These are phyloP conservation scores for Pseudocheirus occidentalis DNA, from an alignment of 2,797 vertebrate species.

Conservation along the genomic window DNA sequence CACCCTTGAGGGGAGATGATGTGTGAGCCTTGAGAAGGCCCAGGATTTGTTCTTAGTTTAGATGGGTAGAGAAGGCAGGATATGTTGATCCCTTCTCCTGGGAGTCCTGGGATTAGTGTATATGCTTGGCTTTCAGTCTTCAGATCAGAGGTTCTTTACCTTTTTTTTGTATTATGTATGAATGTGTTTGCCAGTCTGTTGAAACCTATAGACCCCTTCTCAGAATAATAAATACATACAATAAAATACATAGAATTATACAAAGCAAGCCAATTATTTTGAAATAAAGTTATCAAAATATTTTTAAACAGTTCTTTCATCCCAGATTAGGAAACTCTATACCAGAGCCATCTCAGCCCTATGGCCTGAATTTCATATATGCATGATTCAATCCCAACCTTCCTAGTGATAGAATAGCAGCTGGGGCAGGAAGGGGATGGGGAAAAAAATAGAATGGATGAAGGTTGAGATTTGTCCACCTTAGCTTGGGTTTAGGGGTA, in stretches of 20 bases:
- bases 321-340: neutral
- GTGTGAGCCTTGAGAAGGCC: neutral
- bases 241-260: neutral
- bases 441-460: neutral
- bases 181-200: neutral
- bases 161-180: neutral
- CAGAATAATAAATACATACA: neutral
- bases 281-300: neutral
- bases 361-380: neutral
- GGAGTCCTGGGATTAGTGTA: neutral
- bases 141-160: neutral
- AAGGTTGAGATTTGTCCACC: conserved; percentile 11
- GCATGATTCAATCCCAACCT: neutral
- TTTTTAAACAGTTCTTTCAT: neutral
- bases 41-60: neutral
- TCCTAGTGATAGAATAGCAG: neutral
- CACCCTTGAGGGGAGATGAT: neutral
- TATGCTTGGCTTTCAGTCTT: neutral
- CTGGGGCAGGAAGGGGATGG: neutral
- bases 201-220: neutral
- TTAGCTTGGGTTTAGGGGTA: conserved; percentile 21
- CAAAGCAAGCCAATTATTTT: neutral
- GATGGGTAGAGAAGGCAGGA: neutral
- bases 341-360: neutral
- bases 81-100: neutral